These are phyloP conservation scores for Xiphophorus birchmanni DNA, from an alignment of 2,797 vertebrate species.

Conservation along the genomic window DNA sequence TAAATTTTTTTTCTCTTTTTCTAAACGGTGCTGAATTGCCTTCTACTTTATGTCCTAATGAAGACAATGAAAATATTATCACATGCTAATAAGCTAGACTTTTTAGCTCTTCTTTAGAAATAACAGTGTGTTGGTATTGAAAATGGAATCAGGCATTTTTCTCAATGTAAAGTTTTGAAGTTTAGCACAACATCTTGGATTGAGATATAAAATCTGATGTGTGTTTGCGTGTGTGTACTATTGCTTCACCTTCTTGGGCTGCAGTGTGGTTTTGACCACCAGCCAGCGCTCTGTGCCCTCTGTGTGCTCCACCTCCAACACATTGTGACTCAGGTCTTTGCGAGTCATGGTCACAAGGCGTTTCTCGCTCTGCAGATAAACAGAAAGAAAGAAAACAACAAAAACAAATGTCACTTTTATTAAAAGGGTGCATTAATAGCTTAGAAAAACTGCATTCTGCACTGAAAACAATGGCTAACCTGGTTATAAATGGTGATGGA, in stretches of 20 bases:
- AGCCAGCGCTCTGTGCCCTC: conserved; percentile 82
- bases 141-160: neutral
- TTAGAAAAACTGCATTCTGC: neutral
- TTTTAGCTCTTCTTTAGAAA: neutral
- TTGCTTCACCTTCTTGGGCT: conserved; percentile 75
- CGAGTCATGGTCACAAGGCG: conserved; percentile 78
- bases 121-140: neutral
- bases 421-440: neutral
- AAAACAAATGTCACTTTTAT: neutral
- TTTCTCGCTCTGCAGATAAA: conserved; percentile 70
- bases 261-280: conserved; percentile 78
- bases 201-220: neutral
- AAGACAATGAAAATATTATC: neutral
- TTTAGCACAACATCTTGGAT: neutral
- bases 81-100: neutral
- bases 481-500: conserved; percentile 82
- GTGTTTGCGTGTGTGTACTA: neutral
- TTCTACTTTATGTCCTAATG: neutral
- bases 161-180: neutral
- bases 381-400: neutral
- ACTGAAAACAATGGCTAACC: conserved; percentile 50
- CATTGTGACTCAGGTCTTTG: conserved; percentile 77
- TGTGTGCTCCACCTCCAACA: conserved; percentile 82
- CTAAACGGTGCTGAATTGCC: neutral
- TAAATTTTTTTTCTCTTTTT: neutral